Conservation (phyloP, 2,797 vertebrate genomes). For the Notoglanidium macrostoma region DNA sequence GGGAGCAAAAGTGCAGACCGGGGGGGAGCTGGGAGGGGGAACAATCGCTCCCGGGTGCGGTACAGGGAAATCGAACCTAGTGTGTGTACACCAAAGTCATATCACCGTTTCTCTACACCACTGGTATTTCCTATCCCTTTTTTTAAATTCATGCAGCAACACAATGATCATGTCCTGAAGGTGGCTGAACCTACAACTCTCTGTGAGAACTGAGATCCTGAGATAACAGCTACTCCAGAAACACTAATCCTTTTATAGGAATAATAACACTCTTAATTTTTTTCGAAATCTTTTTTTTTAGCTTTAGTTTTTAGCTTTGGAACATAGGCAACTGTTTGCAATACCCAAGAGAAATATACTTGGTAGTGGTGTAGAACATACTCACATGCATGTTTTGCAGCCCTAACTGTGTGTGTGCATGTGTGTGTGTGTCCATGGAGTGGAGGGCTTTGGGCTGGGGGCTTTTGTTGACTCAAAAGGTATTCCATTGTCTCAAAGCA, state of each 20-base stretch:
- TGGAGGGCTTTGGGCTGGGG: conserved; percentile 33
- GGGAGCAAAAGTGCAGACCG: too few species aligned
- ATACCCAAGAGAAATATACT: background rate
- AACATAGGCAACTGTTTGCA: background rate
- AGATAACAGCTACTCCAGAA: background rate
- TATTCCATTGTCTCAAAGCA: conserved; percentile 56
- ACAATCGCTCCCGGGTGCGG: too few species aligned
- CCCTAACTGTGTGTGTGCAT: background rate
- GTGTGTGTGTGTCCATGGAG: conserved; percentile 24
- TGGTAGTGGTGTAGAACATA: background rate
- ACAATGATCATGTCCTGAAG: background rate
- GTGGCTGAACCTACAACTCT: background rate
- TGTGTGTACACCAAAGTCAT: too few species aligned
- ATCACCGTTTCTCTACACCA: background rate
- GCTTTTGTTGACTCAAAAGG: conserved; percentile 60
- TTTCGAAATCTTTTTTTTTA: background rate
- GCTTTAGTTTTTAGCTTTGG: background rate
- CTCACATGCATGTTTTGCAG: background rate
- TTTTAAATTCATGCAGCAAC: background rate
- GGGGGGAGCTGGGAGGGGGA: too few species aligned
- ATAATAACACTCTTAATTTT: background rate
- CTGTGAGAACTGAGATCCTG: conserved; percentile 1
- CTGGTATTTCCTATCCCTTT: background rate
- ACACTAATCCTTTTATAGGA: background rate
- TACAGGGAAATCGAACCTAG: too few species aligned